phyloP scores from a whole-genome alignment of 2,797 vertebrate genomes.

The Furcifer pardalis region DNA sequence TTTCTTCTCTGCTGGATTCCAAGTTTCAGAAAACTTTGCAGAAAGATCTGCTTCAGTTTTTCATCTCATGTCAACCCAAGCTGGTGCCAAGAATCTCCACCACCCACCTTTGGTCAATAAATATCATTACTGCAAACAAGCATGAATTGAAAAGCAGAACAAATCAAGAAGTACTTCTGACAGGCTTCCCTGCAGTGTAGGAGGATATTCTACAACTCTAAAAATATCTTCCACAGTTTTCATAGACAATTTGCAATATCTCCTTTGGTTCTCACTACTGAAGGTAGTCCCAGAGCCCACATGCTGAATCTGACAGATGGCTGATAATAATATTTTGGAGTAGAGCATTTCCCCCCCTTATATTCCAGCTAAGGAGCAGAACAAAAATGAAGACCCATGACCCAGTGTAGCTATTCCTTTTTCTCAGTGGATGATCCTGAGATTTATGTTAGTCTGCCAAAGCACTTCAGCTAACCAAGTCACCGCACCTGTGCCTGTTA shows the following conservation, averaged over 20 bases:
- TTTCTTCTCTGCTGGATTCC: neutral
- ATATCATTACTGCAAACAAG: slow-evolving; percentile 69
- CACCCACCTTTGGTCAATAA: slow-evolving; percentile 69
- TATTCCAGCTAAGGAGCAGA: slow-evolving; percentile 45
- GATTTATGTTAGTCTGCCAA: neutral
- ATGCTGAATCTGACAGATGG: slow-evolving; percentile 71
- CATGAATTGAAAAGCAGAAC: slow-evolving; percentile 61
- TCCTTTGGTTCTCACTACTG: slow-evolving; percentile 64
- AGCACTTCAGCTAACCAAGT: neutral
- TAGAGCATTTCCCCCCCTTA: slow-evolving; percentile 60
- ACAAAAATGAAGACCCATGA: slow-evolving; percentile 31
- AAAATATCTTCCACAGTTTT: slow-evolving; percentile 69
- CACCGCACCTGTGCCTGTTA: neutral
- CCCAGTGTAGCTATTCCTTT: neutral
- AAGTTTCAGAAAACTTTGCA: slow-evolving; percentile 37
- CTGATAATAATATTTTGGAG: slow-evolving; percentile 66
- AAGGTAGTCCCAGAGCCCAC: slow-evolving; percentile 67
- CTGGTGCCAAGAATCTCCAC: slow-evolving; percentile 43
- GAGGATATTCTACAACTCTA: slow-evolving; percentile 73
- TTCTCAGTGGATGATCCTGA: neutral
- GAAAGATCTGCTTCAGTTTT: slow-evolving; percentile 16
- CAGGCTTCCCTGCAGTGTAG: slow-evolving; percentile 71
- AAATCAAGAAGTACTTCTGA: slow-evolving; percentile 73
- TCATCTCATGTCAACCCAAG: slow-evolving; percentile 62
- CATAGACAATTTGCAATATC: slow-evolving; percentile 68